Base-by-base conservation (phyloP, 2,888 invertebrate species). In the Plutella xylostella region DNA sequence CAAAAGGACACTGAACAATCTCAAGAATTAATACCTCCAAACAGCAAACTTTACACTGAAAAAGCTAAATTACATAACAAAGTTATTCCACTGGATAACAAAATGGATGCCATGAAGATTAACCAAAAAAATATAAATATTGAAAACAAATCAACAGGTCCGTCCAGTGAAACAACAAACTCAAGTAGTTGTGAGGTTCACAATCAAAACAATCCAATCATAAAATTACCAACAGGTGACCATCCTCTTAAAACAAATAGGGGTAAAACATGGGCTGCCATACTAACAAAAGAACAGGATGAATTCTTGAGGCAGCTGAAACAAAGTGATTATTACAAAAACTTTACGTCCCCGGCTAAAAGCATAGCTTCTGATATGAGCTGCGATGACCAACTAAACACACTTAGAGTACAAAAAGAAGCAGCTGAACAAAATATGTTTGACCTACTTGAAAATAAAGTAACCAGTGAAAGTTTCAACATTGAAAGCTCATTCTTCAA, bases 381-480 rank as follows among this genome's bases (percentile, higher is more conserved):
- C 48, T 71, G 63, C 61, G 68, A 78, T 58, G 74, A 74, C 39
- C 64, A 63, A 30, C 51, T 63, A 22, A 51, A 33, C 50, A 76
- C 58, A 61, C 50, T 69, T 3, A 59, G 54, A 14, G 63, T 68
- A 17, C 78, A 77, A 20, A 77, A 68, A 58, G 87, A 88, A 68
- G 55, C 70, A 2, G 88, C 88, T 25, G 92, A 92, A 60, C 83
- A 93, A 50, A 86, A 88, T 48, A 87, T 92, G 60, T 94, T 94
- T 72, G 93, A 94, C 60, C 65, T 91, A 5, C 71, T 94, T 28
- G 94, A 94, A 71, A 87, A 89, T 56, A 90, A 90, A 66, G 90
- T 90, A 4, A 82, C 88, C 39, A 84, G 86, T 62, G 90, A 90
- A 18, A 92, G 91, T 60, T 91, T 93, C 54, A 88, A 88, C 61